Percentiles rank a stretch among this genome's conserved stretches.
These are phyloP conservation scores for Osedax fenrisi DNA, from an alignment of 2,888 invertebrate genomes.

Conservation along the genomic window DNA sequence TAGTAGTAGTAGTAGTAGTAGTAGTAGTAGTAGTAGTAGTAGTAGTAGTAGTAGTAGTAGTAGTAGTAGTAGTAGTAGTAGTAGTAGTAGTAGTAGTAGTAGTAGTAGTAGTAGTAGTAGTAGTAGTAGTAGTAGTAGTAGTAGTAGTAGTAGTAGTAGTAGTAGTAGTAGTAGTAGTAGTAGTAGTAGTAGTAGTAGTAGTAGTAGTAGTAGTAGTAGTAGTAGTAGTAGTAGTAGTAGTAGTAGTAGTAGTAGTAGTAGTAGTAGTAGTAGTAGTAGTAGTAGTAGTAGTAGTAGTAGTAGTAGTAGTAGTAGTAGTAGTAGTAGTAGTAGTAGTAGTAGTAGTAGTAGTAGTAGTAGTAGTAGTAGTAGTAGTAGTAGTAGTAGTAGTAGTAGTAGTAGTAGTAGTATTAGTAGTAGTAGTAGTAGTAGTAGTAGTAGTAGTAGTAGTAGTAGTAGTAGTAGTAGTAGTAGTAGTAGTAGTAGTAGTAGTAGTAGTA, in stretches of 20 bases:
- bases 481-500: conserved; percentile 22
- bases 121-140: conserved; percentile 19
- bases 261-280: background rate
- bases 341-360: background rate
- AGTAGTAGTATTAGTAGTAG: conserved; percentile 10
- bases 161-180: conserved; percentile 22
- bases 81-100: conserved; percentile 10
- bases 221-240: background rate
- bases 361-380: background rate
- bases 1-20: conserved; percentile 22
- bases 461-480: conserved; percentile 18
- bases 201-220: conserved; percentile 4
- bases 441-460: conserved; percentile 12
- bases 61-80: conserved; percentile 20
- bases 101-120: conserved; percentile 9
- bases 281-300: background rate
- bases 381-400: background rate
- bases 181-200: conserved; percentile 23
- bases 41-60: conserved; percentile 24
- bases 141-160: conserved; percentile 20
- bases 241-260: background rate
- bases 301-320: background rate
- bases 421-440: conserved; percentile 13
- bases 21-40: conserved; percentile 22
- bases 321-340: background rate